phyloP scores from a whole-genome alignment of 2,888 invertebrate species.

The Ceriagrion tenellum region DNA sequence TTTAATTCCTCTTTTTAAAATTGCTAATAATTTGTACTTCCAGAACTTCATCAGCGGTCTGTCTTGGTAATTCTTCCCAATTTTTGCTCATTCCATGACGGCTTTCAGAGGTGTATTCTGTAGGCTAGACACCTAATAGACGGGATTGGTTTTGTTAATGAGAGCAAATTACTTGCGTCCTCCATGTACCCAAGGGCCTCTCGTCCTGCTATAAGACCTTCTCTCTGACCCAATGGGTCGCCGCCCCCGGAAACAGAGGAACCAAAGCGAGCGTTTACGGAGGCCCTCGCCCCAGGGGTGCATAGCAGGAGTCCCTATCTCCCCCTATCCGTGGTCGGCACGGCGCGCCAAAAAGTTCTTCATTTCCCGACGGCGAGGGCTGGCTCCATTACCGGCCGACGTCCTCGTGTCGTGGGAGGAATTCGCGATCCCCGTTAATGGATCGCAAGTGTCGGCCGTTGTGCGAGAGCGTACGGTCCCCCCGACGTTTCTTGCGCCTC shows the following conservation, averaged over 20 bases:
- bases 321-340: not conserved
- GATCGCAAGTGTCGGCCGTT: not conserved
- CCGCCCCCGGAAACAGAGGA: not conserved
- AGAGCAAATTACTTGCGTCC: not conserved
- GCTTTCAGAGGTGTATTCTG: too few relatives aligned
- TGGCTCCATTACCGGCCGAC: not conserved
- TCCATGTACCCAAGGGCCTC: not conserved
- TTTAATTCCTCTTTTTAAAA: too few relatives aligned
- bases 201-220: not conserved
- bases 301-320: too few relatives aligned
- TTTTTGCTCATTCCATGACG: too few relatives aligned
- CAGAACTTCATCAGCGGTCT: too few relatives aligned
- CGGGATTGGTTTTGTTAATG: not conserved
- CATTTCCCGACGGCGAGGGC: not conserved
- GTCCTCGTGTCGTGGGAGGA: not conserved
- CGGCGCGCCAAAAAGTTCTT: not conserved
- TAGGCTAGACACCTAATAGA: not conserved
- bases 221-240: not conserved
- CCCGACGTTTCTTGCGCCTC: too few relatives aligned
- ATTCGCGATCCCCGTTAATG: slow-evolving; percentile 15
- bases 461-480: too few relatives aligned
- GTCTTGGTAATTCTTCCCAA: too few relatives aligned
- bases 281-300: not conserved
- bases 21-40: too few relatives aligned
- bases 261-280: not conserved